Percentiles rank a stretch among this genome's conserved stretches.
Conservation (phyloP, 2,797 vertebrate genomes). For the Amazonetta brasiliensis region DNA sequence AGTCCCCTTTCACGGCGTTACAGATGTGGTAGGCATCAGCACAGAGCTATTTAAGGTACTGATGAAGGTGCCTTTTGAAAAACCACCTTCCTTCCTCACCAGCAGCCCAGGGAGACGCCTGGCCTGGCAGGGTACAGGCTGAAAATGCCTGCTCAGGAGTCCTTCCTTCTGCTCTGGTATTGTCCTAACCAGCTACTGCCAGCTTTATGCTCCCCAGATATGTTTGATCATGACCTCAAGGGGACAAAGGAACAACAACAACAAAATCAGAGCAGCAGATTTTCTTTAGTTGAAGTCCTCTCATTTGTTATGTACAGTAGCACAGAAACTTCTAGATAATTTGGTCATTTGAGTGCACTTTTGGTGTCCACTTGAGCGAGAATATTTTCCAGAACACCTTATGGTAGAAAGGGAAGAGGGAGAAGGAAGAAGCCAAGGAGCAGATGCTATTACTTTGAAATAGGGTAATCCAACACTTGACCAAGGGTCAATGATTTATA, state of each 20-base stretch:
- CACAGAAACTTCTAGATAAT: neutral
- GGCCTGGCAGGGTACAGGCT: neutral
- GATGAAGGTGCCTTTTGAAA: neutral
- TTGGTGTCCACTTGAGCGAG: neutral
- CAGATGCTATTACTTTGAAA: conserved; percentile 55
- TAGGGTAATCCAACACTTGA: conserved; percentile 58
- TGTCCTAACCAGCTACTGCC: neutral
- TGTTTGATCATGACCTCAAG: neutral
- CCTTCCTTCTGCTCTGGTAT: neutral
- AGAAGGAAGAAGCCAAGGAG: conserved; percentile 17
- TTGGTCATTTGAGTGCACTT: neutral
- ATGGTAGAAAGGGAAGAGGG: neutral
- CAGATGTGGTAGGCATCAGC: conserved; percentile 27
- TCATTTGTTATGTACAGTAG: neutral
- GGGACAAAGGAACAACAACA: neutral
- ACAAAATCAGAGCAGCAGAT: neutral
- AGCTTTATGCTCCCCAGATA: neutral
- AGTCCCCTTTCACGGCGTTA: neutral
- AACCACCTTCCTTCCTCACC: neutral
- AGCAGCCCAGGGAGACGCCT: neutral
- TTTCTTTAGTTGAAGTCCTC: neutral
- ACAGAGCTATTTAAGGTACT: neutral
- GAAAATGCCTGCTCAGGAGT: neutral
- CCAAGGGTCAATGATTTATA: conserved; percentile 63
- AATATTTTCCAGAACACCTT: conserved; percentile 34